These are phyloP conservation scores for Tetragnatha montana DNA, from an alignment of 2,888 invertebrate species.

Conservation along the genomic window DNA sequence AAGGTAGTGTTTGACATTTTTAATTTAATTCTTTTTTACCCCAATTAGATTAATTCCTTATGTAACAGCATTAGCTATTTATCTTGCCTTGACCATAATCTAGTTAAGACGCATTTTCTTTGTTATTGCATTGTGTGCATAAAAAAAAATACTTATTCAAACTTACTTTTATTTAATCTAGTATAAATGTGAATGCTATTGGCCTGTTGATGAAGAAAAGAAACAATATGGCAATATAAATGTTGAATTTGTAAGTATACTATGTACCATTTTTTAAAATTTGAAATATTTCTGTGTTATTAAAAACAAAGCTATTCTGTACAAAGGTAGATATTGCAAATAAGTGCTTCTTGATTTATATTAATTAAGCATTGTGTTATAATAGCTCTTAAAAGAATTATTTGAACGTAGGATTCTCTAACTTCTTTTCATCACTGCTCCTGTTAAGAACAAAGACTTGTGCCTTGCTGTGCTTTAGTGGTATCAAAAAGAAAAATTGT, in stretches of 20 bases:
- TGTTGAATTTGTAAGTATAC: conserved; percentile 72
- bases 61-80: not conserved
- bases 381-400: not conserved
- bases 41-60: not conserved
- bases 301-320: no score
- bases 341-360: no score
- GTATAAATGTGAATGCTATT: conserved; percentile 80
- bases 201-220: conserved; percentile 77
- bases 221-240: conserved; percentile 78
- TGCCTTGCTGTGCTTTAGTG: not conserved
- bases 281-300: no score
- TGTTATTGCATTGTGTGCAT: no score
- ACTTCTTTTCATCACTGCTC: not conserved
- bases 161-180: conserved; percentile 72
- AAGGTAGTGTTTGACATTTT: conserved; percentile 75
- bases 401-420: not conserved
- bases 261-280: not conserved
- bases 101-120: not conserved
- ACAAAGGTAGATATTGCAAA: no score
- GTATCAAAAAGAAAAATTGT: not conserved
- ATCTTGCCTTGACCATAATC: not conserved
- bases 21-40: no score
- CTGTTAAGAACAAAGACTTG: no score
- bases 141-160: no score
- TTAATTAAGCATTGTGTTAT: no score